Percentiles rank a stretch among this genome's conserved stretches.
Evolutionary conservation across 2,797 vertebrate genomes (phyloP).

Genomic region (Parotocinclus haroldoi): DNA sequence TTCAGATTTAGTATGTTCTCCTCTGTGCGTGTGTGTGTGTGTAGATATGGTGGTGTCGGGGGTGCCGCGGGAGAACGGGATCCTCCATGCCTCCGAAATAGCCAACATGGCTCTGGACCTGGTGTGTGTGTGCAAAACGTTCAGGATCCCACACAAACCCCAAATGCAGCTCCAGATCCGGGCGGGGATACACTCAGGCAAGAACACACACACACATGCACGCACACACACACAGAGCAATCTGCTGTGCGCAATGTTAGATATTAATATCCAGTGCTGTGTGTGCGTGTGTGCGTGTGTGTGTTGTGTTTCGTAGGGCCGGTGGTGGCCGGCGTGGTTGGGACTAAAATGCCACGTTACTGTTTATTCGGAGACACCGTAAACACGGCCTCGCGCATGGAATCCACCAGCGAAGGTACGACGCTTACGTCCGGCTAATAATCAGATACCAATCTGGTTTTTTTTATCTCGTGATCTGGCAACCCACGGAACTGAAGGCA

Average conservation of each 20-base stretch:
- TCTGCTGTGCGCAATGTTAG: no score
- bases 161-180: slow-evolving; percentile 76
- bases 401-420: slow-evolving; percentile 84
- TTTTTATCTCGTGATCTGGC: no score
- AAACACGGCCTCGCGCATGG: slow-evolving; percentile 89
- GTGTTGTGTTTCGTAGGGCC: slow-evolving; percentile 65
- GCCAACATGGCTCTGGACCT: slow-evolving; percentile 82
- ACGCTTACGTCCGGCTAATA: not conserved
- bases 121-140: slow-evolving; percentile 75
- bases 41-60: slow-evolving; percentile 83
- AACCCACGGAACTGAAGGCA: no score
- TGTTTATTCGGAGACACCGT: slow-evolving; percentile 91
- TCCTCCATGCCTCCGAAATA: slow-evolving; percentile 74
- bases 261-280: not conserved
- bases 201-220: slow-evolving; percentile 10
- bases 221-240: not conserved
- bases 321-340: slow-evolving; percentile 86
- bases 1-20: not conserved
- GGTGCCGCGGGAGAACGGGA: slow-evolving; percentile 77
- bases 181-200: slow-evolving; percentile 78
- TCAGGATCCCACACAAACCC: slow-evolving; percentile 80
- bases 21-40: slow-evolving; percentile 15
- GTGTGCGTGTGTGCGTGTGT: not conserved
- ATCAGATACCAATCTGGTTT: no score
- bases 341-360: slow-evolving; percentile 92